A percentile compares a stretch with the other conserved stretches of the same genome.
phyloP scores from a whole-genome alignment of 2,113 vertebrate species.

The Oreocharis arfaki region DNA sequence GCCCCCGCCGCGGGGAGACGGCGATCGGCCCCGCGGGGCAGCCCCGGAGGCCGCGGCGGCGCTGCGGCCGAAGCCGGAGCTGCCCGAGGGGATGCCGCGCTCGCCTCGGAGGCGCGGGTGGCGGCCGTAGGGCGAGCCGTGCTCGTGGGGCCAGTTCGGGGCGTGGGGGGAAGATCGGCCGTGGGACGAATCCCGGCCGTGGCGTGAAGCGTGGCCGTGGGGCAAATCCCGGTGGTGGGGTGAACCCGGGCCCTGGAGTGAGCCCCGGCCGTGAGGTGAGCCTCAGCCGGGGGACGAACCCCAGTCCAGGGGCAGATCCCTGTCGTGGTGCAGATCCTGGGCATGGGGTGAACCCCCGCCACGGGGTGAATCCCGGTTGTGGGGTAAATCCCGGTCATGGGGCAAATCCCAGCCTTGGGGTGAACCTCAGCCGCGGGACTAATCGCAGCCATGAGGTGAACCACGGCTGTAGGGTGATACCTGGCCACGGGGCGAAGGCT shows the following conservation, averaged over 20 bases:
- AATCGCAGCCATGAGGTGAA: fast-evolving
- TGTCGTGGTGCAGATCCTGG: fast-evolving
- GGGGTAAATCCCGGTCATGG: not conserved
- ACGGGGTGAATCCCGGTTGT: fast-evolving
- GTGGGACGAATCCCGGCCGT: not conserved
- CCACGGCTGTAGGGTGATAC: not conserved
- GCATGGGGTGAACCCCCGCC: fast-evolving
- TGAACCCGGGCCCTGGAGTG: too few species aligned
- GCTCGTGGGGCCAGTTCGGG: not conserved
- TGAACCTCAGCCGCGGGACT: not conserved
- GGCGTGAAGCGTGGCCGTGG: not conserved
- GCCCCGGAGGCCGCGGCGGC: not conserved
- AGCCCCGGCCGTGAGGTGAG: not conserved
- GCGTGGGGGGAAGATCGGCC: not conserved
- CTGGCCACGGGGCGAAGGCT: not conserved
- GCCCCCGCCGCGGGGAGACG: not conserved
- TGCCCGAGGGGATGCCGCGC: not conserved
- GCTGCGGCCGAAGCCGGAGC: not conserved
- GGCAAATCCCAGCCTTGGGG: not conserved
- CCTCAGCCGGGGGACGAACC: fast-evolving
- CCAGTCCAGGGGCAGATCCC: fast-evolving
- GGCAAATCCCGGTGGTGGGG: not conserved
- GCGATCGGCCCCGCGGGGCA: not conserved
- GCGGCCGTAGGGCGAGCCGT: not conserved
- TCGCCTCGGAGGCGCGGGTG: not conserved